A percentile compares a stretch with the other conserved stretches of the same genome.
These are phyloP conservation scores for Amblyjoppa fuscipennis DNA, from an alignment of 2,888 invertebrate genomes.

Conservation along the genomic window DNA sequence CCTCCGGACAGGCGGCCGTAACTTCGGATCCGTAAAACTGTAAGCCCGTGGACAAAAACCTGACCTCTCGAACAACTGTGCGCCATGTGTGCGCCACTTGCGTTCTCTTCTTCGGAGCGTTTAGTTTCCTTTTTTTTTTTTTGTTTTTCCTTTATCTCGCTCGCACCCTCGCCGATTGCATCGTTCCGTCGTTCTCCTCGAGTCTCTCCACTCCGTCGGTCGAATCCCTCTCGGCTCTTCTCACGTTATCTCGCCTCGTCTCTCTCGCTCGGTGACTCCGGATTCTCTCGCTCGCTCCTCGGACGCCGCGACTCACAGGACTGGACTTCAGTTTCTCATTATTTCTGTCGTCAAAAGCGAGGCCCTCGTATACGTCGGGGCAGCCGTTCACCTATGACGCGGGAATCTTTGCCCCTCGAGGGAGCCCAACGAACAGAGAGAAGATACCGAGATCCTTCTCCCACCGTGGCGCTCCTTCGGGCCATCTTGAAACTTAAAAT, in stretches of 20 bases:
- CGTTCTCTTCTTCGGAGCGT: conserved; percentile 72
- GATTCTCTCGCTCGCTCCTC: conserved; percentile 25
- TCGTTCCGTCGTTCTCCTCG: conserved; percentile 56
- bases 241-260: conserved; percentile 57
- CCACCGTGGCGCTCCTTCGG: not conserved
- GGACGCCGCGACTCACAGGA: conserved; percentile 51
- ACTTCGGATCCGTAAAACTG: conserved; percentile 80
- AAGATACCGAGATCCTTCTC: conserved; percentile 26
- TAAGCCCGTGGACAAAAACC: conserved; percentile 83
- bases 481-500: conserved; percentile 34
- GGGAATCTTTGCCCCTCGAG: conserved; percentile 26
- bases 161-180: conserved; percentile 45
- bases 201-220: conserved; percentile 45
- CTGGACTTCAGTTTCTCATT: conserved; percentile 63
- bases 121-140: conserved; percentile 51
- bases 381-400: conserved; percentile 48
- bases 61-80: conserved; percentile 85
- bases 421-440: conserved; percentile 27
- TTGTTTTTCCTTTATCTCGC: conserved; percentile 57
- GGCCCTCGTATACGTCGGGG: not conserved
- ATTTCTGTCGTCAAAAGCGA: conserved; percentile 52
- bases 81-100: conserved; percentile 85
- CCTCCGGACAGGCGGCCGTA: conserved; percentile 30
- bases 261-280: conserved; percentile 40
- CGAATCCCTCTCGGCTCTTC: conserved; percentile 50